These are phyloP conservation scores for Plestiodon gilberti DNA, from an alignment of 2,113 vertebrate species.

Conservation along the genomic window DNA sequence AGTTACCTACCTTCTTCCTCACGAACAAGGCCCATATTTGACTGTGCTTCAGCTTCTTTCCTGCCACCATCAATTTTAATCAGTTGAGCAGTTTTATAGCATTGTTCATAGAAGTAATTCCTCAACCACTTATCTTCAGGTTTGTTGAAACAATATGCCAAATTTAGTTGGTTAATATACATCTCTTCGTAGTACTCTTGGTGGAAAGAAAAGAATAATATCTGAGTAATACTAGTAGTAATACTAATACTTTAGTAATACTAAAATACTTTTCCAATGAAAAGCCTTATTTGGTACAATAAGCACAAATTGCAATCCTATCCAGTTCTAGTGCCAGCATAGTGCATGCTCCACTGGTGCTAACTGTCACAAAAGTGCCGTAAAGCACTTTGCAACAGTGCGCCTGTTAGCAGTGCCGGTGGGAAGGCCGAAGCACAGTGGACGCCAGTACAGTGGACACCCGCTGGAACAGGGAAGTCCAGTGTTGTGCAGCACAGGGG, in stretches of 20 bases:
- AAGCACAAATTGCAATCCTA: no score
- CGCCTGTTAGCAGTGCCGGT: no score
- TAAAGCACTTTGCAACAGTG: no score
- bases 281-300: neutral
- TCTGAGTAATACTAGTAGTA: neutral
- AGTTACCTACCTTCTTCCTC: constrained; percentile 79
- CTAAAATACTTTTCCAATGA: constrained; percentile 17
- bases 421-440: no score
- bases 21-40: constrained; percentile 74
- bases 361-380: no score
- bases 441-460: no score
- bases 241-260: neutral
- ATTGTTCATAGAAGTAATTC: constrained; percentile 80
- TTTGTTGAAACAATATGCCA: constrained; percentile 81
- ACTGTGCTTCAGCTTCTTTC: constrained; percentile 79
- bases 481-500: no score
- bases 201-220: constrained; percentile 36
- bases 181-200: constrained; percentile 75
- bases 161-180: constrained; percentile 78
- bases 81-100: constrained; percentile 75
- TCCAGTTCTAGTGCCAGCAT: no score
- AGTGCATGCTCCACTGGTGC: no score
- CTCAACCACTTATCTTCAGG: constrained; percentile 83
- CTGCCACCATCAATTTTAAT: constrained; percentile 78
- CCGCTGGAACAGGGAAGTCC: no score